Conservation (phyloP, 2,888 invertebrate species). For the Embidobia sp. region DNA sequence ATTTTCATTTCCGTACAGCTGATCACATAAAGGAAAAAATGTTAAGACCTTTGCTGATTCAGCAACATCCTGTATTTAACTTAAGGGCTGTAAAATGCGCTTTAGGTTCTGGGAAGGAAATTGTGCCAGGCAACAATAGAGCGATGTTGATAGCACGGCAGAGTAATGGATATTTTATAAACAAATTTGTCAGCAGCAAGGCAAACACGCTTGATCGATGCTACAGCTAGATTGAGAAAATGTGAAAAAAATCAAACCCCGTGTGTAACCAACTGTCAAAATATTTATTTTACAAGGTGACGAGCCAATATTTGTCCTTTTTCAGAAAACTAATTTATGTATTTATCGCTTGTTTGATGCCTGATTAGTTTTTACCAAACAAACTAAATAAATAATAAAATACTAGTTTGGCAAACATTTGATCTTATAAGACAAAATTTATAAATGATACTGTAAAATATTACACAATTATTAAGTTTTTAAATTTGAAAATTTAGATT, state of each 20-base stretch:
- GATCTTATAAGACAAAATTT: background rate
- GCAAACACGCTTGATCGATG: background rate
- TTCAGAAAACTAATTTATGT: background rate
- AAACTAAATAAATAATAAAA: background rate
- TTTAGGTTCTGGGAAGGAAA: constrained; percentile 41
- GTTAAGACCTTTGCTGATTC: constrained; percentile 43
- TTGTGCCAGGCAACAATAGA: constrained; percentile 21
- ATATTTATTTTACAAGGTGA: constrained; percentile 27
- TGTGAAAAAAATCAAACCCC: no score
- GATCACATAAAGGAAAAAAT: constrained; percentile 52
- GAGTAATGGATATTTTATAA: constrained; percentile 36
- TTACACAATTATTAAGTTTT: no score
- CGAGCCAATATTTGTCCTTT: constrained; percentile 5
- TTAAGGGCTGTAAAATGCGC: constrained; percentile 49
- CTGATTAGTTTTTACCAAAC: constrained; percentile 9
- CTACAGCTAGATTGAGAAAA: background rate
- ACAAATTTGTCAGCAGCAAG: constrained; percentile 23
- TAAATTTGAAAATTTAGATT: no score
- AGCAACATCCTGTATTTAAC: constrained; percentile 55
- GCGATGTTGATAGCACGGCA: constrained; percentile 3
- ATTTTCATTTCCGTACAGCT: constrained; percentile 55
- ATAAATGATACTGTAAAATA: no score
- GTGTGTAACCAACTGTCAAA: constrained; percentile 21
- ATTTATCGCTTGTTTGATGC: constrained; percentile 4
- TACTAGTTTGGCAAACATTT: background rate